Conservation (phyloP, 2,797 vertebrate species). For the Pantherophis alleghaniensis region DNA sequence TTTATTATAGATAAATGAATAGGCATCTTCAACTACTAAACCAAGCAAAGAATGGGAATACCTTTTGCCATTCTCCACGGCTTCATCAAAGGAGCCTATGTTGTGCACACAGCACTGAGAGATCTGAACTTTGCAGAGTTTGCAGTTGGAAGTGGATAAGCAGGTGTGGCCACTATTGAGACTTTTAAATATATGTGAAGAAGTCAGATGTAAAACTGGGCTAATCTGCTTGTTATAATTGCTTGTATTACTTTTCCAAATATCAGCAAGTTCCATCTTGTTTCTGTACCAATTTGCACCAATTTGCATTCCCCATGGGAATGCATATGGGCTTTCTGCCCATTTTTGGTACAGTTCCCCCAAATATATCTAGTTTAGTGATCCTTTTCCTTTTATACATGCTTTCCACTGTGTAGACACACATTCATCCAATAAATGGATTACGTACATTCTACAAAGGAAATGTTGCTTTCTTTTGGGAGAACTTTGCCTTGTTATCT, state of each 20-base stretch:
- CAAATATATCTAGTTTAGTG: background rate
- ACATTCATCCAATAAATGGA: background rate
- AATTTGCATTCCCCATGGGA: background rate
- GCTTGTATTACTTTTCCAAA: background rate
- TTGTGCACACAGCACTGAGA: no score
- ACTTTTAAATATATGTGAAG: background rate
- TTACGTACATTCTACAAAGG: background rate
- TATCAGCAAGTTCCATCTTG: background rate
- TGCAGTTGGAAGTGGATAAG: background rate
- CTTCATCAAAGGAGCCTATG: background rate
- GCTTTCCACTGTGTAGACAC: background rate
- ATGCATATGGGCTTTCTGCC: background rate
- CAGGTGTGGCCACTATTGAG: background rate
- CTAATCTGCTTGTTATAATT: background rate
- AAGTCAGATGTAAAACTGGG: background rate
- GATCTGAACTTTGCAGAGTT: background rate
- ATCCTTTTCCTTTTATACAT: background rate
- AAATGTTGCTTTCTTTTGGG: background rate
- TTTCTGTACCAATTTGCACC: background rate
- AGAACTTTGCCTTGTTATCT: background rate
- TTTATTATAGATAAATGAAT: background rate
- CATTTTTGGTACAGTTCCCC: background rate
- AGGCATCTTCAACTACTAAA: background rate
- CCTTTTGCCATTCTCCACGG: background rate
- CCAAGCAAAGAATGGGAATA: background rate